phyloP scores from a whole-genome alignment of 2,113 vertebrate genomes.

The Triplophysa rosa region DNA sequence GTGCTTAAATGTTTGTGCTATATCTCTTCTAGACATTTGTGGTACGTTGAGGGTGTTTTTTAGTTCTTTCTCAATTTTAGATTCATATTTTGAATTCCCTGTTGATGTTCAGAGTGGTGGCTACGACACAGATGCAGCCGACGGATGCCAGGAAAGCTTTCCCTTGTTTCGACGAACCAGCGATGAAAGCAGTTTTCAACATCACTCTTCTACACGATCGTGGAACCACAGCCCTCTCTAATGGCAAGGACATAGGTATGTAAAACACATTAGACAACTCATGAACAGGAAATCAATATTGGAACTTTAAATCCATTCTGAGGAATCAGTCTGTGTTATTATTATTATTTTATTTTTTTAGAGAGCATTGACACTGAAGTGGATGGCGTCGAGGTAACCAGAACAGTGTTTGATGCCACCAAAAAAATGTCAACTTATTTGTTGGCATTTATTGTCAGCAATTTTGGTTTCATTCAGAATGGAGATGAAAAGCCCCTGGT shows the following conservation, averaged over 20 bases:
- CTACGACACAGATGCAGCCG: constrained; percentile 79
- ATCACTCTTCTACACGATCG: constrained; percentile 71
- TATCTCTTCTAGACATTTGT: not conserved
- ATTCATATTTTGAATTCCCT: not conserved
- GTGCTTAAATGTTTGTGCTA: not conserved
- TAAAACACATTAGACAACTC: not conserved
- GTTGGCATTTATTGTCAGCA: constrained; percentile 87
- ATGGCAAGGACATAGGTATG: constrained; percentile 60
- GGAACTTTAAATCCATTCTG: not conserved
- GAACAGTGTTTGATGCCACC: constrained; percentile 76
- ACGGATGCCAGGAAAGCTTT: constrained; percentile 76
- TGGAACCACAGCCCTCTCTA: constrained; percentile 68
- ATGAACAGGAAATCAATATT: too few species aligned
- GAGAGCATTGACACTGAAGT: constrained; percentile 17
- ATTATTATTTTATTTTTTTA: constrained; percentile 38
- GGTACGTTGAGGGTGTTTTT: not conserved
- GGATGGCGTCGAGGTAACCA: accelerated
- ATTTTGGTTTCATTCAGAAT: constrained; percentile 32
- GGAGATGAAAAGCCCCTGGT: constrained; percentile 58
- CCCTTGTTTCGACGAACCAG: constrained; percentile 78
- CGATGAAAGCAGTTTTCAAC: constrained; percentile 75
- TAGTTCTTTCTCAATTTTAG: not conserved
- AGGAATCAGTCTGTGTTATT: not conserved
- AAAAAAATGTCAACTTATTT: constrained; percentile 91
- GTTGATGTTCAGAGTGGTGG: constrained; percentile 66